A percentile compares a stretch with the other conserved stretches of the same genome.
Evolutionary conservation across 2,888 invertebrate species (phyloP).

Genomic region (Stomorhina lunata): DNA sequence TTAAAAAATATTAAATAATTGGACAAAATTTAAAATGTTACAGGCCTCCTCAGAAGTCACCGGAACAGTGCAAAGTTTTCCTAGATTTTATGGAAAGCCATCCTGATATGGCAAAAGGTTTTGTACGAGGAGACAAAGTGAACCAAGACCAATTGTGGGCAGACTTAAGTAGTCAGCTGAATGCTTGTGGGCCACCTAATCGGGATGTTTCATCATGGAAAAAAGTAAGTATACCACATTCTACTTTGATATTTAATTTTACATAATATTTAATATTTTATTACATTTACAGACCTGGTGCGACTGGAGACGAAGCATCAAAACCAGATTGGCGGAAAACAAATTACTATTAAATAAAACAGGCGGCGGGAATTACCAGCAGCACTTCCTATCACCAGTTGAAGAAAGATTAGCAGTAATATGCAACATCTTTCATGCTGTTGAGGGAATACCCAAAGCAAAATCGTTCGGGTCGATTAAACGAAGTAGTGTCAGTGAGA

Average conservation of each 20-base stretch:
- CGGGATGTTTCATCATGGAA: neutral
- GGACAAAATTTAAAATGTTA: too few species aligned
- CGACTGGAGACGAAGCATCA: neutral
- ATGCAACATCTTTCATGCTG: too few species aligned
- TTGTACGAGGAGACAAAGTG: neutral
- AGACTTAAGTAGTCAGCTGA: neutral
- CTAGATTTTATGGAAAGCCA: neutral
- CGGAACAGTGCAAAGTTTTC: neutral
- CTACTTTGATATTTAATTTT: neutral
- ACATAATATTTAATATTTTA: neutral
- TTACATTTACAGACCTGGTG: neutral
- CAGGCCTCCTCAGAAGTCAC: neutral
- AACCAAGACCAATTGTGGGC: neutral
- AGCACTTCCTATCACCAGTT: neutral
- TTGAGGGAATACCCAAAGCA: too few species aligned
- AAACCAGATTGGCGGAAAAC: neutral
- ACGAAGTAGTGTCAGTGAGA: too few species aligned
- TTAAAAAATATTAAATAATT: neutral
- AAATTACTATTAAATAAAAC: neutral
- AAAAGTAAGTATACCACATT: neutral
- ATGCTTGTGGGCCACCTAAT: neutral
- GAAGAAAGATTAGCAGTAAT: neutral
- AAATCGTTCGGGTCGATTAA: too few species aligned
- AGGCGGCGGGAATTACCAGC: neutral
- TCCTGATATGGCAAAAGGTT: conserved; percentile 2